Base-by-base conservation (phyloP, 2,113 vertebrate species). In the Mobula birostris region DNA sequence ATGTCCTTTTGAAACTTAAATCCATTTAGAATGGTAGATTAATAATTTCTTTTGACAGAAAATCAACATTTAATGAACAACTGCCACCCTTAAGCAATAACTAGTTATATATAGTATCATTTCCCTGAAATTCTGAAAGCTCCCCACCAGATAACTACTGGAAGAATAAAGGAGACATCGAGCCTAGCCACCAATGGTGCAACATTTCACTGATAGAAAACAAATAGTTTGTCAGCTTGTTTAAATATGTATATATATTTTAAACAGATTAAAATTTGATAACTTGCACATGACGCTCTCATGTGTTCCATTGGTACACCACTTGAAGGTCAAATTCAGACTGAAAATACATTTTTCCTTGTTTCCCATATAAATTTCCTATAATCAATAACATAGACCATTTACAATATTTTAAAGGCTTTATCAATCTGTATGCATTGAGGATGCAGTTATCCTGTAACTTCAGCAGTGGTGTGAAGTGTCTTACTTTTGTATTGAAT, bases 1-100 rank as follows among this genome's bases (percentile, higher is more conserved):
- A 93, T 93, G 70, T 93, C 70, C 91, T 93, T 74, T 70, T 93
- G 91, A 21, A 93, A 72, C 94, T 97, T 96, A 96, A 97, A 98
- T 97, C 96, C 95, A 96, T 95, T 97, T 96, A 95, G 95, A 97
- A 96, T 97, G 96, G 96, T 97, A 96, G 96, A 97, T 98, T 97
- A 96, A 97, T 97, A 97, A 98, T 97, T 97, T 96, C 97, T 96
- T 95, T 95, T 97, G 98, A 98, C 97, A 98, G 96, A 97, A 98
- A 98, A 98, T 98, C 96, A 98, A 98, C 97, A 97, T 98, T 98
- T 98, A 98, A 98, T 98, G 98, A 98, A 97, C 96, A 97, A 96
- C 95, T 95, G 96, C 96, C 96, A 97, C 96, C 95, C 94, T 94
- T 94, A 87, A 96, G 95, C 96, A 96, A 96, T 96, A 96, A 95